A percentile compares a stretch with the other conserved stretches of the same genome.
Conservation (phyloP, 2,888 invertebrate species). For the Strigamia crassipes region DNA sequence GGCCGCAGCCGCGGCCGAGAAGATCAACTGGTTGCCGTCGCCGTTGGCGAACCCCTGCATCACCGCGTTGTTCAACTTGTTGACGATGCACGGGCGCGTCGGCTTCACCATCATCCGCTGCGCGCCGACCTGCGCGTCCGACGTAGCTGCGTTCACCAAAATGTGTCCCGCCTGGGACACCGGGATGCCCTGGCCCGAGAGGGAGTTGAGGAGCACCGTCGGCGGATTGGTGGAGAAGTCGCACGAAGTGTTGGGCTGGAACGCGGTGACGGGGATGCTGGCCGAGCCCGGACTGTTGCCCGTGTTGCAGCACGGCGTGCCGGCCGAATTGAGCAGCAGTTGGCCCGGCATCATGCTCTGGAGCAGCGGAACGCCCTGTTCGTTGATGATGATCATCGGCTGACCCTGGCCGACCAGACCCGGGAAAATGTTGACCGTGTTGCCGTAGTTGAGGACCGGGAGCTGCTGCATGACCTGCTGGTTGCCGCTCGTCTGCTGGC, state of each 20-base stretch:
- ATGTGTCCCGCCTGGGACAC: neutral
- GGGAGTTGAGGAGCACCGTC: neutral
- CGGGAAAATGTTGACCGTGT: constrained; percentile 48
- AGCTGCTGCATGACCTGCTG: constrained; percentile 48
- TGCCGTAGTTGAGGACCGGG: constrained; percentile 48
- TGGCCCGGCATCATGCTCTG: constrained; percentile 48
- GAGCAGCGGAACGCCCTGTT: constrained; percentile 49
- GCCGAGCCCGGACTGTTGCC: neutral
- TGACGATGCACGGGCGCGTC: neutral
- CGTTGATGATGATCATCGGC: constrained; percentile 50
- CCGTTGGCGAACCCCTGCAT: neutral
- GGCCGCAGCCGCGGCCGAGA: neutral
- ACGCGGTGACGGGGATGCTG: neutral
- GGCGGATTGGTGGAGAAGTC: neutral
- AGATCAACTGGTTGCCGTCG: neutral
- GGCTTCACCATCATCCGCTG: neutral
- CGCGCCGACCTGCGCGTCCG: neutral
- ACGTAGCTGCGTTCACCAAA: neutral
- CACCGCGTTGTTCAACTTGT: neutral
- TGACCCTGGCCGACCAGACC: constrained; percentile 44
- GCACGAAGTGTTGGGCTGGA: neutral
- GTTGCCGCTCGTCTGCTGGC: constrained; percentile 39
- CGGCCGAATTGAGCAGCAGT: constrained; percentile 45
- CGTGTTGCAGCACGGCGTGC: neutral
- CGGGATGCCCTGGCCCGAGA: neutral